A percentile compares a stretch with the other conserved stretches of the same genome.
These are phyloP conservation scores for Adelges cooleyi DNA, from an alignment of 1,140 invertebrate genomes.

Conservation along the genomic window DNA sequence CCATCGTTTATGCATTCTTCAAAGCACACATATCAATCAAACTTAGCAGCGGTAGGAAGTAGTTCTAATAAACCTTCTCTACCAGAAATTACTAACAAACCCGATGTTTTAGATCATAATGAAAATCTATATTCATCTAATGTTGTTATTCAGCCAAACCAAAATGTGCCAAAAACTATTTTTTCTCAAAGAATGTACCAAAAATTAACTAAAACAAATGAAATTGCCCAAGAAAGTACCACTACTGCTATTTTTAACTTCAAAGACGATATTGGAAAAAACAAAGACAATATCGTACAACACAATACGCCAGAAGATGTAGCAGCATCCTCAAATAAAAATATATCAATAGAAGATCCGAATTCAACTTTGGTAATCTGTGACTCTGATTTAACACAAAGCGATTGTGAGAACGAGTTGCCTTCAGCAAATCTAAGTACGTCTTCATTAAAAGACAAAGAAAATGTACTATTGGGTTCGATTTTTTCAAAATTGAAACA, in stretches of 20 bases:
- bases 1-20: too few species aligned
- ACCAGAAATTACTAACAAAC: too few species aligned
- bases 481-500: not conserved
- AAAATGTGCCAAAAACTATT: conserved; percentile 11
- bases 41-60: too few species aligned
- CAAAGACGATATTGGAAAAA: not conserved
- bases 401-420: not conserved
- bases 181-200: not conserved
- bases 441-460: not conserved
- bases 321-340: not conserved
- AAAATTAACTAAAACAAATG: conserved; percentile 6
- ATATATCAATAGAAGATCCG: not conserved
- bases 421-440: not conserved
- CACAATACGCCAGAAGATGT: not conserved
- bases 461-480: not conserved
- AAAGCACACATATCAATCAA: too few species aligned
- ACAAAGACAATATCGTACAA: not conserved
- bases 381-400: not conserved
- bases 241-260: not conserved
- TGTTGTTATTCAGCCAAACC: not conserved
- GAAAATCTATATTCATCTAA: not conserved
- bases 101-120: not conserved
- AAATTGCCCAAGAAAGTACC: not conserved
- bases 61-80: too few species aligned
- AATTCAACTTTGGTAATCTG: conserved; percentile 5